Base-by-base conservation (phyloP, 2,888 invertebrate species). In the Melanotus villosus region DNA sequence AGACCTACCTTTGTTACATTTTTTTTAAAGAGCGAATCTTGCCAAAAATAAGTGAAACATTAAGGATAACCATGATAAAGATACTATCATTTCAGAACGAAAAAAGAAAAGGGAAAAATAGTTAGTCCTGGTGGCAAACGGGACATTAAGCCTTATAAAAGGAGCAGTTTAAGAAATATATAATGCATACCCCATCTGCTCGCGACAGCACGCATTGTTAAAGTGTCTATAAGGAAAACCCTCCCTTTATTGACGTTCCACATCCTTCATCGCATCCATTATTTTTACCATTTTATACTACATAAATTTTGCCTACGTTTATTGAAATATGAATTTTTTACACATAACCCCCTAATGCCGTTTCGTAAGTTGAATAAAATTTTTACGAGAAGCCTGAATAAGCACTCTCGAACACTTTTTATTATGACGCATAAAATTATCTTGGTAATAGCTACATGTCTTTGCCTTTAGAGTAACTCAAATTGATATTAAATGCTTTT, bases 271-370 rank as follows among this genome's bases (percentile, higher is more conserved):
- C 32, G 16, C 32, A 32, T 18, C 47, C 32, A 32, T 52, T 52
- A 52, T 32, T 52, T 52, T 34, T 52, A 52, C 34, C 52, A 52
- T 52, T 52, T 52, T 32, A 32, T 32, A 18, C 52, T 52, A 52
- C 52, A 52, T 52, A 52, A 52, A 52, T 52, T 47, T 52, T 5
- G 32, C 32, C 1, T 32, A 16, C 18, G 32, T n/a, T 52, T 52
- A 52, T 52, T 52, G 52, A 52, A 52, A 32, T 52, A 52, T 52
- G 52, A 32, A 50, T 52, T 52, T 52, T 52, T 52, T 52, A 52
- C 32, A 52, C 52, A 16, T 19, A 14, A 7, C 34, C 4, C 18
- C 19, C 14, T 47, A 47, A 47, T 47, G 12, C 23, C 21, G n/a
- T 43, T 16, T 2, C 1, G 10, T 19, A 19, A 23, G n/a, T 19